These are phyloP conservation scores for Malaclemys terrapin DNA, from an alignment of 2,113 vertebrate genomes.

Conservation along the genomic window DNA sequence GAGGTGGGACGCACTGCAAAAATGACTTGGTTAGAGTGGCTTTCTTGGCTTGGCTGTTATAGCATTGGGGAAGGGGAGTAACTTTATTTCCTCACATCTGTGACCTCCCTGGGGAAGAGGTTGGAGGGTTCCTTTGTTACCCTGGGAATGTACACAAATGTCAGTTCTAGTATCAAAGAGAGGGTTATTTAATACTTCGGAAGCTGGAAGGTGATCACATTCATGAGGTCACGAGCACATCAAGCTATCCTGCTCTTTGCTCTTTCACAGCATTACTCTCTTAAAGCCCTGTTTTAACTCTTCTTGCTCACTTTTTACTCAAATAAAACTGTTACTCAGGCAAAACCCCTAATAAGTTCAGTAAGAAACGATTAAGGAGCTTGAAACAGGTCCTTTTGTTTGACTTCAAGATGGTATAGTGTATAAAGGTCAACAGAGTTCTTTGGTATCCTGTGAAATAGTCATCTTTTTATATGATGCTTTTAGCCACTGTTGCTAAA, in stretches of 20 bases:
- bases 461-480: not conserved
- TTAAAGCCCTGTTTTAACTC: constrained; percentile 28
- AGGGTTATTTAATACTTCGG: not conserved
- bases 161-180: not conserved
- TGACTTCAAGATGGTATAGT: not conserved
- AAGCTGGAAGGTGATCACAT: not conserved
- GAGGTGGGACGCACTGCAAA: rapidly evolving
- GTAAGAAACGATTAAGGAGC: not conserved
- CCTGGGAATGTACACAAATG: not conserved
- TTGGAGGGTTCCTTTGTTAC: not conserved
- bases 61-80: not conserved
- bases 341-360: no score
- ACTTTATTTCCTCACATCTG: not conserved
- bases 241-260: not conserved
- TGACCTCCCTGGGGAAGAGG: not conserved
- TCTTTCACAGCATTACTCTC: constrained; percentile 44
- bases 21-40: rapidly evolving
- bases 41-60: not conserved
- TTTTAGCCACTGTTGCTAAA: constrained; percentile 41
- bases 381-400: not conserved
- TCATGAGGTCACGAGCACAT: not conserved
- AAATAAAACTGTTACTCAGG: constrained; percentile 24
- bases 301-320: constrained; percentile 62
- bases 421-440: constrained; percentile 58
- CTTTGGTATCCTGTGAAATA: constrained; percentile 9